Base-by-base conservation (phyloP, 2,888 invertebrate species). In the Cyclophora albipunctata region DNA sequence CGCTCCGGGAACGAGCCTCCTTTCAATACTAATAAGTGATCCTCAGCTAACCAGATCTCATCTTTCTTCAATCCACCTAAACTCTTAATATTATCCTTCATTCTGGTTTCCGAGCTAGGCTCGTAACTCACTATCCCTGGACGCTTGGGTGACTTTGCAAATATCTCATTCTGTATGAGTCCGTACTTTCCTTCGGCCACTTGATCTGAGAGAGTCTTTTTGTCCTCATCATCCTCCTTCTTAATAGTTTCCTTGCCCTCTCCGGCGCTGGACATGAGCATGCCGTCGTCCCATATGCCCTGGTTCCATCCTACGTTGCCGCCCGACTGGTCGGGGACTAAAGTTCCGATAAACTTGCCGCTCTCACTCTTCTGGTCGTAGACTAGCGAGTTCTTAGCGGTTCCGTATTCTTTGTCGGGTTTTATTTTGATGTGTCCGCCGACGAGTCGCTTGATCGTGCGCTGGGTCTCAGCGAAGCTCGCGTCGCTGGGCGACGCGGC, bases 181-280 rank as follows among this genome's bases (percentile, higher is more conserved):
- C 95, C 96, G 80, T 96, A 96, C 82, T 96, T 96, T 43, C 96
- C 96, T 73, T 96, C 96, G 53, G 94, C 93, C 62, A 96, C 95
- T 83, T 96, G 96, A 82, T 96, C 95, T n/a, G 95, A 92, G 41
- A 96, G 84, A 3, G 96, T 96, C 77, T 96, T 96, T 75, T 92
- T 94, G 35, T 94, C 93, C 58, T 95, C 95, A 55, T 94, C 94
- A 70, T 66, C 86, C 42, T 81, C 81, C 54, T 82, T 77, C 34
- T 87, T 85, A 7, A 75, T 72, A 50, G 76, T 69, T 53, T 89
- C 90, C 63, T 92, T 93, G 4, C 93, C 93, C 56, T 91, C 92
- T 34, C 93, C 93, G 49, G 93, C 93, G 67, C 93, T 92, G 52
- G 93, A 91, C 68, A 92, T 89, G 65, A 92, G 83, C 72, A 94